These are phyloP conservation scores for Oncorhynchus clarkii DNA, from an alignment of 2,113 vertebrate species.

Conservation along the genomic window DNA sequence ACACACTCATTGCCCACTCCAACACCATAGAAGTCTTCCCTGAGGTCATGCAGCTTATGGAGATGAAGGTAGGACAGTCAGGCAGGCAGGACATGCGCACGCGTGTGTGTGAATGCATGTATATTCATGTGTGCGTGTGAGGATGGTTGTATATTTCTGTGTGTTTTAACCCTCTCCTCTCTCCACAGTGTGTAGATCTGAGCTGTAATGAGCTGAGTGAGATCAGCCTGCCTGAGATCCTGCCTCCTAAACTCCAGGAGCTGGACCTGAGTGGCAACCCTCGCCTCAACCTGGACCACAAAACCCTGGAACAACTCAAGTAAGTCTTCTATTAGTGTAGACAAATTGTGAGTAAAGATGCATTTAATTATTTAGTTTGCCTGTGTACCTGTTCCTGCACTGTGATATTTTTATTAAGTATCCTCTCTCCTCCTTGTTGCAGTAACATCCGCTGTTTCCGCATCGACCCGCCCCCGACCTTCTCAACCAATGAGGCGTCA, in stretches of 20 bases:
- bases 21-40: conserved; percentile 97
- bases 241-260: too few species aligned
- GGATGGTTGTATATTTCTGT: neutral
- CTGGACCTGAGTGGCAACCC: too few species aligned
- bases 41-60: conserved; percentile 95
- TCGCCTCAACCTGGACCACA: too few species aligned
- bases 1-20: conserved; percentile 94
- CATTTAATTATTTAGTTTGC: too few species aligned
- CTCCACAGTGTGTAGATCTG: conserved; percentile 90
- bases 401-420: too few species aligned
- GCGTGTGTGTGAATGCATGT: too few species aligned
- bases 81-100: neutral
- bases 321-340: conserved; percentile 54
- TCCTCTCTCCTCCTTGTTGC: conserved; percentile 36
- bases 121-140: too few species aligned
- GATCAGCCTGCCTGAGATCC: too few species aligned
- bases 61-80: conserved; percentile 84
- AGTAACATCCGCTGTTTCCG: conserved; percentile 98
- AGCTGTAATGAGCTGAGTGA: conserved; percentile 91
- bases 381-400: too few species aligned
- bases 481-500: conserved; percentile 80
- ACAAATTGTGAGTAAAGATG: too few species aligned
- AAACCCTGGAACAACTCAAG: conserved; percentile 54
- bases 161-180: neutral
- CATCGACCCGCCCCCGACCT: conserved; percentile 86